Percentiles rank a stretch among this genome's conserved stretches.
These are phyloP conservation scores for Peromyscus aztecus DNA, from an alignment of 2,797 vertebrate genomes.

Conservation along the genomic window DNA sequence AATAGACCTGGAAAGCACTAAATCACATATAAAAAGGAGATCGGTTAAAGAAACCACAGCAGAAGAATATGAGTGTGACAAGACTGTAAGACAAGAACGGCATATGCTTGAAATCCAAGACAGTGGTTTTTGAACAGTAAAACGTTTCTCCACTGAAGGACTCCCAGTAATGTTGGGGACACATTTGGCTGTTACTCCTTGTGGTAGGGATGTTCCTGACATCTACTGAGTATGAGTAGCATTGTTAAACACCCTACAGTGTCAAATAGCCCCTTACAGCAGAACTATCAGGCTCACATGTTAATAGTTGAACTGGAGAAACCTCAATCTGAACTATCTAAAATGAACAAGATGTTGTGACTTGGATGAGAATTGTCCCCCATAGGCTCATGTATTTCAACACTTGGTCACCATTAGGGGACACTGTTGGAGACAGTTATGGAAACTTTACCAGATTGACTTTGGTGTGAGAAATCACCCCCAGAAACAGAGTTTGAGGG, in stretches of 20 bases:
- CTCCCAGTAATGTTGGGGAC: neutral
- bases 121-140: neutral
- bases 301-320: neutral
- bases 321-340: neutral
- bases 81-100: neutral
- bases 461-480: neutral
- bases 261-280: neutral
- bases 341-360: neutral
- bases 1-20: neutral
- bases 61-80: neutral
- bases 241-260: neutral
- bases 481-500: neutral
- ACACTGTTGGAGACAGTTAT: neutral
- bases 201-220: neutral
- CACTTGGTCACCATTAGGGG: neutral
- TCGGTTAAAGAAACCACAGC: too few relatives aligned
- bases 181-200: neutral
- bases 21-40: neutral
- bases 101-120: neutral
- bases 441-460: neutral
- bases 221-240: neutral
- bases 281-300: neutral
- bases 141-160: neutral
- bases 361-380: neutral
- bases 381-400: neutral